Evolutionary conservation across 2,797 vertebrate species (phyloP).

Genomic region (Siniperca undulata): DNA sequence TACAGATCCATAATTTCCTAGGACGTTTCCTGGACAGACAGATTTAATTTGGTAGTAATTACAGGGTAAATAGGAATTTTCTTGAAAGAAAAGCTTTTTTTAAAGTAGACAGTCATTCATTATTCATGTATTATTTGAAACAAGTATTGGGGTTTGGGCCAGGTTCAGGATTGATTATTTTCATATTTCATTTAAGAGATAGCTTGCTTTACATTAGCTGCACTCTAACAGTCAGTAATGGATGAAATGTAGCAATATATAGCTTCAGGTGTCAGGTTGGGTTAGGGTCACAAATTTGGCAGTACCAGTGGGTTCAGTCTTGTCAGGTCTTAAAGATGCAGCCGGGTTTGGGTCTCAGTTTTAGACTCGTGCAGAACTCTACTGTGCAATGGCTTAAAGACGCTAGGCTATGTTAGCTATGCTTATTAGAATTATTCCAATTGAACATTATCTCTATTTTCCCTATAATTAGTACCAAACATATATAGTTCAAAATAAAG

Average conservation of each 20-base stretch:
- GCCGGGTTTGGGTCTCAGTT: background rate
- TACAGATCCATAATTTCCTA: background rate
- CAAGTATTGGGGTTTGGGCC: too few relatives aligned
- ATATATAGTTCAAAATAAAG: background rate
- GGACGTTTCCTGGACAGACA: background rate
- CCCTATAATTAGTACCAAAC: background rate
- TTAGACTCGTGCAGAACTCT: background rate
- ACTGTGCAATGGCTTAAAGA: background rate
- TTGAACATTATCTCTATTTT: background rate
- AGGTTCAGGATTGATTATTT: background rate
- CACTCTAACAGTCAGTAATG: background rate
- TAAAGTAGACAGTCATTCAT: background rate
- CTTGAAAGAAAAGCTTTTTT: conserved; percentile 2
- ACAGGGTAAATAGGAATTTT: background rate
- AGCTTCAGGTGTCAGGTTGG: background rate
- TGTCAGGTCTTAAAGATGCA: background rate
- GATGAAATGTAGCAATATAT: background rate
- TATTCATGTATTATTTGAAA: background rate
- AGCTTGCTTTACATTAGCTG: too few relatives aligned
- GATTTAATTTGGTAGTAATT: background rate
- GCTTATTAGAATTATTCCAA: background rate
- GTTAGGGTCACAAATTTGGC: background rate
- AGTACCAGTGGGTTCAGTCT: background rate
- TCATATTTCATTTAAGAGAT: background rate
- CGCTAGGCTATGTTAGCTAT: background rate